These are phyloP conservation scores for Scaptomyza reducta DNA, from an alignment of 2,888 invertebrate genomes.

Conservation along the genomic window DNA sequence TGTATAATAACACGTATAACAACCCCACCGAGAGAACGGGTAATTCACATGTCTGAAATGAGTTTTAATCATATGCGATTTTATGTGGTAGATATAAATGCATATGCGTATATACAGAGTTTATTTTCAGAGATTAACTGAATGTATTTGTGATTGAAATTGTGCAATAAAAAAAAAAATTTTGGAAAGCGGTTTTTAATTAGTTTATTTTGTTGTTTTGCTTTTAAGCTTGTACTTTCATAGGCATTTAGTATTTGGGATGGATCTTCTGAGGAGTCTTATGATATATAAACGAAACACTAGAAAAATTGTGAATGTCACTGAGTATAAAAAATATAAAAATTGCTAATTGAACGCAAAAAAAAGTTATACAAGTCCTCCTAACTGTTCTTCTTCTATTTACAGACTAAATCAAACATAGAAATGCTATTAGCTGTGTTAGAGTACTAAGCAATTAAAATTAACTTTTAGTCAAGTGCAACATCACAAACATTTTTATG, in stretches of 20 bases:
- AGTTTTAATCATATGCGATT: conserved; percentile 17
- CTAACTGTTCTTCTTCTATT: no score
- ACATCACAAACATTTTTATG: not conserved
- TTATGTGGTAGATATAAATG: not conserved
- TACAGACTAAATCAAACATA: no score
- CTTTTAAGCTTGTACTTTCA: not conserved
- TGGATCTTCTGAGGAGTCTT: no score
- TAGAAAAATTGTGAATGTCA: no score
- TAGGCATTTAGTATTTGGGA: not conserved
- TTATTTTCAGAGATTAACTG: conserved; percentile 5
- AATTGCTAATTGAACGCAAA: no score
- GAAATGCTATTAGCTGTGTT: no score
- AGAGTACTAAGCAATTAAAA: no score
- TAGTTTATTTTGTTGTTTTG: not conserved
- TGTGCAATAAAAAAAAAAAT: not conserved
- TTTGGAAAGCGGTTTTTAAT: not conserved
- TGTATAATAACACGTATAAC: conserved; percentile 25
- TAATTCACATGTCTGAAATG: conserved; percentile 30
- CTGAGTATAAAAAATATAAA: no score
- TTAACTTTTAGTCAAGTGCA: not conserved
- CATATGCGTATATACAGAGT: conserved; percentile 2
- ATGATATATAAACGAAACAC: no score
- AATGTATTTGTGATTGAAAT: not conserved
- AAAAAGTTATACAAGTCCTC: no score
- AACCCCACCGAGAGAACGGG: conserved; percentile 31